These are phyloP conservation scores for Platyscapa corneri DNA, from an alignment of 1,140 invertebrate genomes.

Conservation along the genomic window DNA sequence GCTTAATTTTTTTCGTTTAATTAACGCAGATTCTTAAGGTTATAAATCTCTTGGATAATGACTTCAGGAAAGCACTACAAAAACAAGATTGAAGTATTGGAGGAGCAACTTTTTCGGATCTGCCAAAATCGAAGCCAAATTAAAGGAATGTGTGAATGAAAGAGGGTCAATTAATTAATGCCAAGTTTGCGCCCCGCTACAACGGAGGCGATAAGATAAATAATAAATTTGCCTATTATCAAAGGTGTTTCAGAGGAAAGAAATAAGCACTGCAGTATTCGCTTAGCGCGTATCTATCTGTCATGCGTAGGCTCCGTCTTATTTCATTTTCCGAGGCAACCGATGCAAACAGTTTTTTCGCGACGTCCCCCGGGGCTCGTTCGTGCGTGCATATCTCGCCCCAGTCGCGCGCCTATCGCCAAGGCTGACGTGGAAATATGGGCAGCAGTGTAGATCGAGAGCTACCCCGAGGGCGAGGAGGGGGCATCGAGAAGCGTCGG, in stretches of 20 bases:
- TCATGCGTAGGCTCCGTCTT: background rate
- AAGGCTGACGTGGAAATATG: constrained; percentile 23
- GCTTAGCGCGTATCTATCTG: no score
- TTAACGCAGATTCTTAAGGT: background rate
- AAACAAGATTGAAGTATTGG: background rate
- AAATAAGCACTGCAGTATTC: background rate
- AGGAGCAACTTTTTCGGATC: background rate
- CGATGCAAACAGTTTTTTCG: no score
- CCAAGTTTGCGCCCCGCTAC: background rate
- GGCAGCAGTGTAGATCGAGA: background rate
- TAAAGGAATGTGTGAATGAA: background rate
- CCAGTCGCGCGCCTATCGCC: background rate
- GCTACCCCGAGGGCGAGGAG: background rate
- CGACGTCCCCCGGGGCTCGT: background rate
- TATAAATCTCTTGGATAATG: background rate
- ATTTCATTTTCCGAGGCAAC: background rate
- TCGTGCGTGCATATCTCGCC: constrained; percentile 4
- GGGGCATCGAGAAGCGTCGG: no score
- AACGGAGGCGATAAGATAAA: background rate
- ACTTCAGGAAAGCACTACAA: background rate
- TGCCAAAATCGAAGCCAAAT: background rate
- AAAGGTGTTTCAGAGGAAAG: background rate
- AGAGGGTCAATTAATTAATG: background rate
- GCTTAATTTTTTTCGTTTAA: background rate
- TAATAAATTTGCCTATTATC: background rate